Evolutionary conservation across 2,797 vertebrate genomes (phyloP).

Genomic region (Acipenser transmontanus): DNA sequence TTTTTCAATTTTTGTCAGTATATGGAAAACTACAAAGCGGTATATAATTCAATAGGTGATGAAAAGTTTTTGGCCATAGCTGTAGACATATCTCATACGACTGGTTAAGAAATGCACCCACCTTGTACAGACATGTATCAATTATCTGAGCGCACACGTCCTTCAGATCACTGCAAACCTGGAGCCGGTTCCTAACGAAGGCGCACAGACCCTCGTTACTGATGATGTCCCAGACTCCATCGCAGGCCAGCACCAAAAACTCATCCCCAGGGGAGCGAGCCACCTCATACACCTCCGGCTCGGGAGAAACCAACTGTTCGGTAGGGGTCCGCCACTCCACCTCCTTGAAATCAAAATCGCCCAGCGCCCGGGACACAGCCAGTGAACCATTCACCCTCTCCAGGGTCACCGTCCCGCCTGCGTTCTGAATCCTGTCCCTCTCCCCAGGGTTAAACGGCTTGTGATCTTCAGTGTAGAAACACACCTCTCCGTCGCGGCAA

Average conservation of each 20-base stretch:
- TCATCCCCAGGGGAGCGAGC: conserved; percentile 56
- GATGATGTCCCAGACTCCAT: conserved; percentile 73
- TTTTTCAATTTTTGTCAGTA: no score
- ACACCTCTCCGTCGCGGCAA: conserved; percentile 48
- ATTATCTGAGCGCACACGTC: conserved; percentile 70
- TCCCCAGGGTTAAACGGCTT: conserved; percentile 68
- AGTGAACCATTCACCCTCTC: conserved; percentile 70
- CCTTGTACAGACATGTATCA: conserved; percentile 74
- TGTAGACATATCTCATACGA: no score
- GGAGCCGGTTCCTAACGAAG: conserved; percentile 63
- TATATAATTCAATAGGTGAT: no score
- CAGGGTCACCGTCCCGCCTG: conserved; percentile 64
- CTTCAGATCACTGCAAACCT: conserved; percentile 59
- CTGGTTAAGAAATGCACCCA: conserved; percentile 32
- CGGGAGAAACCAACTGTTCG: conserved; percentile 70
- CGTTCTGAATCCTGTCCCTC: conserved; percentile 70
- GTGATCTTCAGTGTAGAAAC: conserved; percentile 76
- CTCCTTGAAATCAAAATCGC: conserved; percentile 75
- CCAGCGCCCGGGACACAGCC: conserved; percentile 69
- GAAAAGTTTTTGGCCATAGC: no score
- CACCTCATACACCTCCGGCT: conserved; percentile 70
- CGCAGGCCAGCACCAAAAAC: conserved; percentile 71
- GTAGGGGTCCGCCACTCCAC: conserved; percentile 68
- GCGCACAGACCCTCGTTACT: conserved; percentile 61
- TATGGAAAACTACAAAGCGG: no score